Percentiles rank a stretch among this genome's conserved stretches.
phyloP scores from a whole-genome alignment of 2,113 vertebrate species.

The Notiomystis cincta region DNA sequence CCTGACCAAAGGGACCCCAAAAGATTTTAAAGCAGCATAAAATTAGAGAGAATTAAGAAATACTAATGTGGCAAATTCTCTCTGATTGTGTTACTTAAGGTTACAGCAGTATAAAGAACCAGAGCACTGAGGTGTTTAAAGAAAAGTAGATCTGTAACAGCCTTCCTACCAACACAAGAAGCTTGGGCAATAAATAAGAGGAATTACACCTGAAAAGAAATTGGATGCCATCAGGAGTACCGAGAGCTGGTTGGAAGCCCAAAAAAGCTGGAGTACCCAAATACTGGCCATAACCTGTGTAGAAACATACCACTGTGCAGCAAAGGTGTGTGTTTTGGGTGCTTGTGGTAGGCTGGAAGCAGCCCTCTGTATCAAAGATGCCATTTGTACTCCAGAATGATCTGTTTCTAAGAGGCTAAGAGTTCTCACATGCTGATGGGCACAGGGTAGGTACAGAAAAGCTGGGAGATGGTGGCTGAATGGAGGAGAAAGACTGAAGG shows the following conservation, averaged over 20 bases:
- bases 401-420: neutral
- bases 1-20: neutral
- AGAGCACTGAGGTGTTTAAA: neutral
- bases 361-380: neutral
- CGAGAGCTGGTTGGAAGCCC: neutral
- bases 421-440: neutral
- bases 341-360: neutral
- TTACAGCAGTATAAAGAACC: neutral
- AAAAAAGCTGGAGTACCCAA: neutral
- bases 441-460: neutral
- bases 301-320: neutral
- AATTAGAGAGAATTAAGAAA: neutral
- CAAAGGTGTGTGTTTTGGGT: neutral
- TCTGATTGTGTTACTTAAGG: neutral
- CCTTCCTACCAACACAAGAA: neutral
- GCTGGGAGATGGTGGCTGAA: neutral
- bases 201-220: neutral
- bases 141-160: neutral
- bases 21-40: neutral
- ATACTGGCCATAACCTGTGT: neutral
- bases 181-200: neutral
- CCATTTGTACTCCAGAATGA: neutral
- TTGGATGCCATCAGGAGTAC: neutral
- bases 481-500: neutral
- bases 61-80: fast-evolving